Evolutionary conservation across 2,888 invertebrate species (phyloP).

Genomic region (Phlogophora meticulosa): DNA sequence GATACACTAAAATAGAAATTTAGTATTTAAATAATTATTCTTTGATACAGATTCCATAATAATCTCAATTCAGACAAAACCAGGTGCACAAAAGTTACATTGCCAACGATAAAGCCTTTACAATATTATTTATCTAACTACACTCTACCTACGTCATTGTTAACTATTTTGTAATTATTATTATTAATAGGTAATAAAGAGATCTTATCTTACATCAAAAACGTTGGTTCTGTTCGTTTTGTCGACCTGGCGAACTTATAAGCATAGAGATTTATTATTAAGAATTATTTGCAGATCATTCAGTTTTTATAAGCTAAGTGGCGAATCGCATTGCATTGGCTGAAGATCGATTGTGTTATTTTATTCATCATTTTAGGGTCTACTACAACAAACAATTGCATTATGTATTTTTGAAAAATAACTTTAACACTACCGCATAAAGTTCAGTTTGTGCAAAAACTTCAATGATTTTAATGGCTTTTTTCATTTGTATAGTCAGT

Average conservation of each 20-base stretch:
- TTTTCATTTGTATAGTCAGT: too few relatives aligned
- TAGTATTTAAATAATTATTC: too few relatives aligned
- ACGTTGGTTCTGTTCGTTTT: slow-evolving; percentile 89
- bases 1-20: not conserved
- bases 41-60: slow-evolving; percentile 53
- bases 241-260: slow-evolving; percentile 87
- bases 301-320: slow-evolving; percentile 31
- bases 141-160: slow-evolving; percentile 64
- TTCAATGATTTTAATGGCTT: too few relatives aligned
- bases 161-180: slow-evolving; percentile 65
- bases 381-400: too few relatives aligned
- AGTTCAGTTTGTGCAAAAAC: too few relatives aligned
- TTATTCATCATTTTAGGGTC: too few relatives aligned
- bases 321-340: slow-evolving; percentile 43
- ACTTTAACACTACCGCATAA: too few relatives aligned
- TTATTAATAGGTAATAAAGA: slow-evolving; percentile 51
- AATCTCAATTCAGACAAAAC: slow-evolving; percentile 76
- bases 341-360: not conserved
- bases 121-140: slow-evolving; percentile 73
- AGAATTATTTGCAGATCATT: slow-evolving; percentile 62
- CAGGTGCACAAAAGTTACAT: slow-evolving; percentile 90
- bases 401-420: too few relatives aligned
- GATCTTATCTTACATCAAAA: slow-evolving; percentile 76
- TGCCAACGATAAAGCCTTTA: slow-evolving; percentile 86
- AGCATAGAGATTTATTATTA: slow-evolving; percentile 67